A percentile compares a stretch with the other conserved stretches of the same genome.
Evolutionary conservation across 2,888 invertebrate species (phyloP).

Genomic region (Meandrusa payeni): DNA sequence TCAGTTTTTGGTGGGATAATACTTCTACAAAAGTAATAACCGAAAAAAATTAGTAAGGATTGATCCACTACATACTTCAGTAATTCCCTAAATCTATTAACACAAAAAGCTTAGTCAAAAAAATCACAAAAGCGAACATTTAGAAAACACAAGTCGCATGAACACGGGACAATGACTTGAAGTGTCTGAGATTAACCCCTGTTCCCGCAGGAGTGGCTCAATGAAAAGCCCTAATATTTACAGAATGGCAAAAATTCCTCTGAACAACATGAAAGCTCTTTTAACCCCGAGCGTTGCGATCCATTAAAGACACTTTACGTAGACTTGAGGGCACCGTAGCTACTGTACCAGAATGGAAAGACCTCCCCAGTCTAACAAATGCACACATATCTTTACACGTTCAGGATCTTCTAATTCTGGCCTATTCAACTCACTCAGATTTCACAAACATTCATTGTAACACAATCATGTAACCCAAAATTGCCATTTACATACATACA

Average conservation of each 20-base stretch:
- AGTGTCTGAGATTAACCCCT: constrained; percentile 35
- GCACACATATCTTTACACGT: constrained; percentile 31
- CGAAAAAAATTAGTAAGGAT: no score
- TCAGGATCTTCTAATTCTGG: constrained; percentile 40
- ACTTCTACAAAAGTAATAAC: no score
- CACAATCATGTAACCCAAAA: constrained; percentile 50
- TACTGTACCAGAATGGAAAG: constrained; percentile 50
- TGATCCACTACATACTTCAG: no score
- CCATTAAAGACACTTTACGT: constrained; percentile 71
- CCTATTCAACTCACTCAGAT: constrained; percentile 43
- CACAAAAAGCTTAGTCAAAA: constrained; percentile 2
- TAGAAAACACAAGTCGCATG: constrained; percentile 14
- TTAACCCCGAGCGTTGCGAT: constrained; percentile 57
- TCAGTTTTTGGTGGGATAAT: no score
- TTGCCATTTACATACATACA: constrained; percentile 38
- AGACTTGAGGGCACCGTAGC: constrained; percentile 61
- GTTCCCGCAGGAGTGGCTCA: constrained; percentile 37
- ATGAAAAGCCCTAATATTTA: constrained; percentile 62
- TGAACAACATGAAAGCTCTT: constrained; percentile 65
- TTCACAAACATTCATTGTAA: constrained; percentile 43
- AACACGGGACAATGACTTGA: constrained; percentile 24
- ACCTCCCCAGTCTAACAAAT: constrained; percentile 33
- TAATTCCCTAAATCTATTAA: no score
- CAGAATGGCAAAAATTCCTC: constrained; percentile 62
- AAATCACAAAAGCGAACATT: not conserved